Base-by-base conservation (phyloP, 2,113 vertebrate genomes). In the Hypomesus transpacificus region DNA sequence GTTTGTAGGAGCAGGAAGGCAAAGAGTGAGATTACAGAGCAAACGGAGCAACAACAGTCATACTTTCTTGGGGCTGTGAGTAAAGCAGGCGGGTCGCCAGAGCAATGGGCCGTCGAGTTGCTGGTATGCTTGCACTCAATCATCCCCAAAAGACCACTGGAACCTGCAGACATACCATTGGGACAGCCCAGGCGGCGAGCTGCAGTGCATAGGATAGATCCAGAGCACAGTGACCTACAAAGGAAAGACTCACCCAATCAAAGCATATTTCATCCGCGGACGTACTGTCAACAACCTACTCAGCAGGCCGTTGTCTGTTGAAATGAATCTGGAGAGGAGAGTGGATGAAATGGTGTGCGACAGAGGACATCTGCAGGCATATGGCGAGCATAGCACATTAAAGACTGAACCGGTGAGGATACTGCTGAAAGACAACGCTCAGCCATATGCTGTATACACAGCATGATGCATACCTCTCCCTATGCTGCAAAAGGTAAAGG, bases 371-470 rank as follows among this genome's bases (percentile, higher is more conserved):
- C 24, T 3, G 24, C 24, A 76, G 21, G 59, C 71, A 52, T 80
- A 75, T 71, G 75, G 71, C 18, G 65, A 66, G 22, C 57, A 63
- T 66, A 71, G 68, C 3, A 63, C 53, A 14, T 58, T 79, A 4
- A 72, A 69, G 53, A 77, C 24, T 26, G 24, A 26, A 26, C 24
- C 53, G 17, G 71, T 73, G 31, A 26, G 24, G 3, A 26, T 26
- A 26, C 24, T 26, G 24, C 24, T 66, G 70, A 51, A 71, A 52
- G 71, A 72, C 3, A 53, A 71, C 9, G 34, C 61, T 13, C 58
- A 69, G 54, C 74, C 68, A 22, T 77, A 77, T 56, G 28, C 71
- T 34, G 77, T 77, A n/a, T 62, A 73, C 8, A 62, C 51, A 46
- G 74, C 24, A 26, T 3, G 24, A 26, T 3, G 24, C 2, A 3